phyloP scores from a whole-genome alignment of 2,888 invertebrate species.

The Chymomyza amoena region DNA sequence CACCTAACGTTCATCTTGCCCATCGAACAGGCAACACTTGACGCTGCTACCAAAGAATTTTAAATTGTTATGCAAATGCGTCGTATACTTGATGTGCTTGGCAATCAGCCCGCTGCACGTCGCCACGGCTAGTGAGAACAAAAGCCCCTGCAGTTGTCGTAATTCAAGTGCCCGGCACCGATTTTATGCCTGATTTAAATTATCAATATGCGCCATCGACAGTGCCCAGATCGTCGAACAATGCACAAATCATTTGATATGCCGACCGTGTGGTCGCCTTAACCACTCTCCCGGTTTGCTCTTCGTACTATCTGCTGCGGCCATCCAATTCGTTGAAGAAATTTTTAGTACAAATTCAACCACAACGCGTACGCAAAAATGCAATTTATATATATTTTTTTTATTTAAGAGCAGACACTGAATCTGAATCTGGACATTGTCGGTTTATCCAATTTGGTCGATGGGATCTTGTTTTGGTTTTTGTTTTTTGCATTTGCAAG shows the following conservation, averaged over 20 bases:
- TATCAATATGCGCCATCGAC: constrained; percentile 67
- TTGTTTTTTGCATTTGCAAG: not conserved
- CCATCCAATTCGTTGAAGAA: not conserved
- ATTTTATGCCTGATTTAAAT: constrained; percentile 73
- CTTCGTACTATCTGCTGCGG: not conserved
- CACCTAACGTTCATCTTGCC: not conserved
- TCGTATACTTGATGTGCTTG: constrained; percentile 3
- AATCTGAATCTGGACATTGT: constrained; percentile 23
- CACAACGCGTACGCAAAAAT: constrained; percentile 19
- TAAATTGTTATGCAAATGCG: constrained; percentile 69
- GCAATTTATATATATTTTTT: constrained; percentile 59
- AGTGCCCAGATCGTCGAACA: constrained; percentile 47
- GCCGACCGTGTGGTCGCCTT: constrained; percentile 65
- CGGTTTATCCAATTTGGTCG: constrained; percentile 1
- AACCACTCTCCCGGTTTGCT: not conserved
- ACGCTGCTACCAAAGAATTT: constrained; percentile 67
- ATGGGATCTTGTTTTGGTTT: not conserved
- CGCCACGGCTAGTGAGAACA: constrained; percentile 59
- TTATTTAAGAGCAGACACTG: constrained; percentile 65
- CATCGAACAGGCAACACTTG: constrained; percentile 11
- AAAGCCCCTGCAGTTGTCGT: constrained; percentile 72
- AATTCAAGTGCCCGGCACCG: constrained; percentile 69
- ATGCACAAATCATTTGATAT: constrained; percentile 71
- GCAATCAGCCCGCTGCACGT: constrained; percentile 36
- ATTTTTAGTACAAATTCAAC: not conserved